Evolutionary conservation across 2,888 invertebrate species (phyloP).

Genomic region (Chrysodeixis includens): DNA sequence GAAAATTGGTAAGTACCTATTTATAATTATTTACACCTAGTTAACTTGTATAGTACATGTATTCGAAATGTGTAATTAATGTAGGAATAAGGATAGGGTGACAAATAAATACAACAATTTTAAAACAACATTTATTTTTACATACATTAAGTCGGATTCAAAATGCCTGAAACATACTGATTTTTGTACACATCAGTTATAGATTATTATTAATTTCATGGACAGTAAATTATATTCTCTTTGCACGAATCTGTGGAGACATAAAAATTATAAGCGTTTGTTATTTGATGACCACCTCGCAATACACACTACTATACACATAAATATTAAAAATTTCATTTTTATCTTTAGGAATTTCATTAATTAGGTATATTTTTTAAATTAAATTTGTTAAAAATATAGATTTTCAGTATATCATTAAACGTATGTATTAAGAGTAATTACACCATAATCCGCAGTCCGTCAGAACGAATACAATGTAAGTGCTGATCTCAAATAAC

Average conservation of each 20-base stretch:
- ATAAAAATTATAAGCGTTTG: conserved; percentile 80
- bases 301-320: conserved; percentile 84
- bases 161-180: conserved; percentile 89
- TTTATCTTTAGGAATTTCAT: conserved; percentile 87
- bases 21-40: too few species aligned
- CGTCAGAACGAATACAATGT: conserved; percentile 61
- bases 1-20: too few species aligned
- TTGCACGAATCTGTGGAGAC: conserved; percentile 79
- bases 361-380: conserved; percentile 83
- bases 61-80: too few species aligned
- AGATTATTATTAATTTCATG: conserved; percentile 83
- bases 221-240: conserved; percentile 85
- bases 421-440: conserved; percentile 81
- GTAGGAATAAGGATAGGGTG: conserved; percentile 6
- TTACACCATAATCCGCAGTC: conserved; percentile 75
- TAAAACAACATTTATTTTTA: conserved; percentile 90
- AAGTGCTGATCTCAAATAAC: conserved; percentile 67
- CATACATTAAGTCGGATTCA: conserved; percentile 90
- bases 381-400: conserved; percentile 88
- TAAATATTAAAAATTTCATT: conserved; percentile 86
- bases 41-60: too few species aligned
- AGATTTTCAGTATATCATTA: conserved; percentile 84
- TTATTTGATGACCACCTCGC: conserved; percentile 78
- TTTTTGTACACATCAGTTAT: conserved; percentile 88
- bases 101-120: conserved; percentile 84